Conservation (phyloP, 2,113 vertebrate genomes). For the Hyperoodon ampullatus region DNA sequence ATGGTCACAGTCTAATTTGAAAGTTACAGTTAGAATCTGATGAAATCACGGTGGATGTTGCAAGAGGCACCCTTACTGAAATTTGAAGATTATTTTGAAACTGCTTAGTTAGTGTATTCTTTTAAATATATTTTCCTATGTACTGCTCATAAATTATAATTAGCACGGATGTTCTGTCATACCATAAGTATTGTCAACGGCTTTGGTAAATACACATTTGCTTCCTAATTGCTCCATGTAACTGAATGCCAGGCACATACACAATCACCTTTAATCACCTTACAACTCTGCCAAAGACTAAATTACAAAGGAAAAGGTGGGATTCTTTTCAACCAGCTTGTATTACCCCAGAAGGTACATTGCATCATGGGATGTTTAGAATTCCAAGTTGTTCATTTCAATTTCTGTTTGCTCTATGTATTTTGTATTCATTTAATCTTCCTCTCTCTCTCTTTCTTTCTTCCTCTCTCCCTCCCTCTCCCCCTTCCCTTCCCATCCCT, state of each 20-base stretch:
- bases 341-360: not conserved
- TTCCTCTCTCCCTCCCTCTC: not conserved
- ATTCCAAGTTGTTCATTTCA: slow-evolving; percentile 2
- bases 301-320: slow-evolving; percentile 42
- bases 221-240: slow-evolving; percentile 55
- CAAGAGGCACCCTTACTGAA: slow-evolving; percentile 59
- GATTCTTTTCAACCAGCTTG: not conserved
- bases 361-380: slow-evolving; percentile 11
- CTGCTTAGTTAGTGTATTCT: slow-evolving; percentile 50
- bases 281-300: slow-evolving; percentile 8
- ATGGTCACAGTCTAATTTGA: slow-evolving; percentile 45
- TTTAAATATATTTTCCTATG: slow-evolving; percentile 40
- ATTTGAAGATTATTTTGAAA: slow-evolving; percentile 58
- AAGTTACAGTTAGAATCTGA: slow-evolving; percentile 65
- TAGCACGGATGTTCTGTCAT: slow-evolving; percentile 19
- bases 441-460: not conserved
- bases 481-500: too few species aligned
- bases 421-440: not conserved
- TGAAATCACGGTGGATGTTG: slow-evolving; percentile 61
- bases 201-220: slow-evolving; percentile 67
- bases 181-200: not conserved
- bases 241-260: not conserved
- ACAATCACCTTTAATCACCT: slow-evolving; percentile 23
- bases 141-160: slow-evolving; percentile 45
- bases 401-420: not conserved